Base-by-base conservation (phyloP, 2,797 vertebrate genomes). In the Sciurus vulgaris region DNA sequence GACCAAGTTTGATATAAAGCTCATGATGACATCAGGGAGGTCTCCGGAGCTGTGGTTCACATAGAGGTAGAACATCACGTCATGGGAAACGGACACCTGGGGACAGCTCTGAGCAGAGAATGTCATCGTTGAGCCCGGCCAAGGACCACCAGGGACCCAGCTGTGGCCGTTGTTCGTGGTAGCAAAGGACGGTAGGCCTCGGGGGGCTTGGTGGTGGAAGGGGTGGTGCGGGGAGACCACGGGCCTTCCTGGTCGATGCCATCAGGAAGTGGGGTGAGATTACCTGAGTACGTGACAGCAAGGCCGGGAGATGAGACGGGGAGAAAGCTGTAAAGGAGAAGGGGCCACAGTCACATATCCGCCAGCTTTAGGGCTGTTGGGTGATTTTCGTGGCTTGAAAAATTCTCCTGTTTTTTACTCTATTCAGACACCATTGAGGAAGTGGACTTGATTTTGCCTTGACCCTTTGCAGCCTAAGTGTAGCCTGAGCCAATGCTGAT, bases 1-100 rank as follows among this genome's bases (percentile, higher is more conserved):
- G 77, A n/a, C 76, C 63, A 85, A 33, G n/a, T 91, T 81, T 93
- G 83, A 72, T 33, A 7, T 41, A 47, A 74, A 84, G 72, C 56
- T 91, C 41, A 73, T 18, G 13, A 86, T 59, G 69, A 89, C 78
- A 77, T 69, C 1, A 8, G 38, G 33, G 33, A 85, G 67, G 13
- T 44, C 67, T 92, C 86, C 24, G 20, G 67, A 61, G 28, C 61
- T 54, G 41, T 7, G 65, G 67, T 72, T 61, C 41, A 82, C 47
- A 59, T 54, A 4, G 35, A 86, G 69, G 51, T 33, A 61, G 30
- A 10, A 30, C 51, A 65, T 44, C 79, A 86, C 26, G 9, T 72
- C n/a, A 13, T 0, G 2, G 30, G 47, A 56, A 82, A 69, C 8
- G 38, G 22, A 15, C 44, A 77, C 30, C 24, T 15, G 65, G 44